phyloP scores from a whole-genome alignment of 92 coral and sea anemone genomes.

The Pocillopora meandrina region DNA sequence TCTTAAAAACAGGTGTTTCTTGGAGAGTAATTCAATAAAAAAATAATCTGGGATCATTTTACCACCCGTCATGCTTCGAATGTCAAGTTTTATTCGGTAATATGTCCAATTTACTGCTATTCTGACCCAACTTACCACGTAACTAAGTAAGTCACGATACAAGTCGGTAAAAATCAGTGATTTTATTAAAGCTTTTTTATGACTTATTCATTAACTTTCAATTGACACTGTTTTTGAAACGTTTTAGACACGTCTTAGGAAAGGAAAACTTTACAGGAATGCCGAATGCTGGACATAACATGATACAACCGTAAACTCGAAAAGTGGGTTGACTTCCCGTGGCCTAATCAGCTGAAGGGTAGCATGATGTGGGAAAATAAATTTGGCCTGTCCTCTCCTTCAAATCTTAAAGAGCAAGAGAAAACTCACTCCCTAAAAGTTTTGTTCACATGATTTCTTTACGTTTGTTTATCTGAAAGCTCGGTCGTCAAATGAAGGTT shows the following conservation, averaged over 20 bases:
- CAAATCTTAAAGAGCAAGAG: too few species aligned
- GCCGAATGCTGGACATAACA: neutral
- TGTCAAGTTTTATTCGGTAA: slow-evolving; percentile 22
- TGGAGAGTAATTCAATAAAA: slow-evolving; percentile 24
- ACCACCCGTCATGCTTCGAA: slow-evolving; percentile 40
- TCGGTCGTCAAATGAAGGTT: too few species aligned
- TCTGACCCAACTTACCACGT: slow-evolving; percentile 9
- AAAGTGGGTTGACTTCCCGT: too few species aligned
- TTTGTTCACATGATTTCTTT: too few species aligned
- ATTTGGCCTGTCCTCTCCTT: too few species aligned
- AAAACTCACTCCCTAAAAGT: too few species aligned
- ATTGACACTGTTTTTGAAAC: neutral
- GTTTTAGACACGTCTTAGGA: neutral
- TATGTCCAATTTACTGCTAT: slow-evolving; percentile 21
- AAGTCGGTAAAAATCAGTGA: neutral
- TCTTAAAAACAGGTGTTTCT: slow-evolving; percentile 26
- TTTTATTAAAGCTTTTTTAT: neutral
- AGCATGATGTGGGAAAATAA: too few species aligned
- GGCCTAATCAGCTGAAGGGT: too few species aligned
- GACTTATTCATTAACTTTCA: neutral
- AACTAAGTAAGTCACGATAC: neutral
- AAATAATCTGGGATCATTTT: slow-evolving; percentile 28
- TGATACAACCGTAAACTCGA: too few species aligned
- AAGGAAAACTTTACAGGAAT: neutral
- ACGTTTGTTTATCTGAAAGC: too few species aligned